Base-by-base conservation (phyloP, 2,113 vertebrate species). In the Oceanites oceanicus region DNA sequence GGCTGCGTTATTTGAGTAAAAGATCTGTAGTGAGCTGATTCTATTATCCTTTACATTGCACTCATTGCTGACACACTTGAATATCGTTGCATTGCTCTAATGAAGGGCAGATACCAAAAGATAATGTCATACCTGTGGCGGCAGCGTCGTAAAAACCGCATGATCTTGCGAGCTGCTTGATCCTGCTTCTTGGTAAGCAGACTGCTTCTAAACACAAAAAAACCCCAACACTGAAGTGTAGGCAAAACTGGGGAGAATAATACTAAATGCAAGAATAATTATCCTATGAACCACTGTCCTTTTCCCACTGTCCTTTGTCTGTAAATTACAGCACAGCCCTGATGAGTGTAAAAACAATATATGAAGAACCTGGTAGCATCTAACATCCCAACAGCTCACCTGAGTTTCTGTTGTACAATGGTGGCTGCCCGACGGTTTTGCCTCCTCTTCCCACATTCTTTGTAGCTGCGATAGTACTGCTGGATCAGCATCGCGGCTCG, bases 91-190 rank as follows among this genome's bases (percentile, higher is more conserved):
- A 53, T 6, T 49, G 73, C 83, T 91, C 86, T 91, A 36, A 58
- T 5, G 44, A 73, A 71, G 79, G 82, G 38, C 86, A 94, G 66
- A 71, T 15, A 92, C 63, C 62, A 73, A 66, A 52, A 67, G 80
- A 44, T 0, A 45, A 45, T 3, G 38, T 65, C 87, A 77, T 98
- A 99, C 99, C 99, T 99, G 99, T 99, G 99, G 96, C 99, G 99
- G 97, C 99, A 99, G 95, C 99, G 99, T 92, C 99, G 99, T 84
- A 99, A 98, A 97, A 99, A 99, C 97, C 99, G 98, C 99, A 99
- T 99, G 90, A 99, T 99, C 98, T 99, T 99, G 95, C 99, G 99
- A 98, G 99, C 99, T 97, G 99, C 99, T 98, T 99, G 99, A 97
- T 99, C 99, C 98, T 99, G 99, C 97, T 99, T 99, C 98, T 99